Evolutionary conservation across 2,888 invertebrate genomes (phyloP), one percentile per base, ranked within the genome.

Genomic region (Leptopilina syphax): DNA sequence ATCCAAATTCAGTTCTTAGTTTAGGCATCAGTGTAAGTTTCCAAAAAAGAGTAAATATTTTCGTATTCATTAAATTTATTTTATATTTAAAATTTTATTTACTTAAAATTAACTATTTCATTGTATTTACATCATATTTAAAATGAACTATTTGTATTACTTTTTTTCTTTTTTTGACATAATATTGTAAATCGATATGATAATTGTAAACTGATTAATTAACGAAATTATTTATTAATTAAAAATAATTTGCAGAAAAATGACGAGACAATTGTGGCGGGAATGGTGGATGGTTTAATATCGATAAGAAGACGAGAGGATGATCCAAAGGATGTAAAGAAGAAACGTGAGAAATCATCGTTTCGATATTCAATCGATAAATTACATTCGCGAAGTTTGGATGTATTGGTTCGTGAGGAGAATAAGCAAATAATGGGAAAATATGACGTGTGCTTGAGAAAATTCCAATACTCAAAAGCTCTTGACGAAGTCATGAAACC

Each of bases 201-300:
- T 34, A 1, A 34, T 34, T 34, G 1, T 34, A 34, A 3, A 3
- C 4, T 3, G 34, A 34, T 3, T 34, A 7, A 44, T 44, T 44
- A 8, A 44, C 7, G 8, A 44, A 44, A 54, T 10, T 57, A 34
- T 34, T 34, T 34, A 34, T 2, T 34, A 34, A 34, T 34, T 34
- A 34, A 34, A 18, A 34, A 34, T 77, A 41, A 18, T n/a, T 89
- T 92, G 12, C 87, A 95, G 94, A 92, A 93, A 54, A 93, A 94
- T 89, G 97, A 99, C 93, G 96, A 96, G 89, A 95, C 96, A 0
- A 90, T 99, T 83, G 97, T 96, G 8, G 97, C 96, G 44, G 99
- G 99, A 41, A 97, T 98, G 96, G 95, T 96, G 9, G 98, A 98
- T 93, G 98, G 98, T 67, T 93, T 98, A 67, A 94, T 99, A 83